Evolutionary conservation across 2,888 invertebrate genomes (phyloP).

Genomic region (Sphecodes monilicornis): DNA sequence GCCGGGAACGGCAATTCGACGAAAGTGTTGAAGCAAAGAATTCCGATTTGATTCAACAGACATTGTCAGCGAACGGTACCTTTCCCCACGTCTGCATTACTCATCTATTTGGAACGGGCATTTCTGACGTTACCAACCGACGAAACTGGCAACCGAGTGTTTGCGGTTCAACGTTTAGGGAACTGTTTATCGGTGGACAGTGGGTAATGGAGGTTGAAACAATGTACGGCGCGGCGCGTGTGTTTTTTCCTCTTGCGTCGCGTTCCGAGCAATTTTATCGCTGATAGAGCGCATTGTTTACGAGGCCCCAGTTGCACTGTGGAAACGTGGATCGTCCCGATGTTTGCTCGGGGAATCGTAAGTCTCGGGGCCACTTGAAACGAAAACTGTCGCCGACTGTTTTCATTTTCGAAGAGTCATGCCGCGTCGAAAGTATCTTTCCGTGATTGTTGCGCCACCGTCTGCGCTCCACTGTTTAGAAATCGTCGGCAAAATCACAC

Average conservation of each 20-base stretch:
- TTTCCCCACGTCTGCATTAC: background rate
- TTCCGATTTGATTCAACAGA: background rate
- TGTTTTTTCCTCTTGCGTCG: background rate
- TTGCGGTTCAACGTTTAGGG: background rate
- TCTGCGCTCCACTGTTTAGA: background rate
- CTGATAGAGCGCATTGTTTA: slow-evolving; percentile 5
- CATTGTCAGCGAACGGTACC: background rate
- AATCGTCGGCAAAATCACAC: background rate
- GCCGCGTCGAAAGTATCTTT: background rate
- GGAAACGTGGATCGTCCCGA: background rate
- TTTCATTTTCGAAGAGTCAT: slow-evolving; percentile 4
- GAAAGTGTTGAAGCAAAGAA: background rate
- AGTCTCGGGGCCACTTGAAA: background rate
- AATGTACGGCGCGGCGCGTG: background rate
- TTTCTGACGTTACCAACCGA: background rate
- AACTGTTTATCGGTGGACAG: background rate
- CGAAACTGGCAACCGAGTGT: background rate
- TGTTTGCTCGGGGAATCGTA: background rate
- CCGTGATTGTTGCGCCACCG: background rate
- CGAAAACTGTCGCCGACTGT: background rate
- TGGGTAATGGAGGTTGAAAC: background rate
- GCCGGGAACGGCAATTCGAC: background rate
- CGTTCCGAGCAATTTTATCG: background rate
- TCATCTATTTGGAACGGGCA: background rate
- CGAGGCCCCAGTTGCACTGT: background rate